Conservation (phyloP, 2,888 invertebrate genomes). For the Spilosoma lubricipeda region DNA sequence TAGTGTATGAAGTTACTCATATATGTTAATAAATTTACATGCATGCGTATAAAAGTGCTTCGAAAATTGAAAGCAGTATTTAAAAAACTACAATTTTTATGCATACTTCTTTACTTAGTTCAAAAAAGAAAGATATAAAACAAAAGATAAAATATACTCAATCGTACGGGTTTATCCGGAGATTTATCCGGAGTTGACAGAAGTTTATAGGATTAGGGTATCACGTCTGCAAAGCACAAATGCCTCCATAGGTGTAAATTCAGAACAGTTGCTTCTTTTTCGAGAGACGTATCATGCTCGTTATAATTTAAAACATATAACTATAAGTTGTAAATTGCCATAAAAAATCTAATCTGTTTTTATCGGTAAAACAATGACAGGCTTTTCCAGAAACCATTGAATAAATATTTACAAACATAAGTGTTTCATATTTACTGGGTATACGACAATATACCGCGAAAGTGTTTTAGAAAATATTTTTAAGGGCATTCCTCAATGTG, state of each 20-base stretch:
- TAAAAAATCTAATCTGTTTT: neutral
- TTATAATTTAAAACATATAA: too few relatives aligned
- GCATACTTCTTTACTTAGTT: neutral
- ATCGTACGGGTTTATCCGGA: neutral
- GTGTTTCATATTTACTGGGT: slow-evolving; percentile 15
- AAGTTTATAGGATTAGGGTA: neutral
- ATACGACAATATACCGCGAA: slow-evolving; percentile 41
- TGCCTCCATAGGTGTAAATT: neutral
- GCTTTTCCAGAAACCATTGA: neutral
- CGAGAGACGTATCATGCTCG: neutral
- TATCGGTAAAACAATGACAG: neutral
- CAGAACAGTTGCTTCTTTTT: neutral
- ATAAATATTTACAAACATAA: neutral
- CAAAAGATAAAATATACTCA: too few relatives aligned
- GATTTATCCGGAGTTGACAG: neutral
- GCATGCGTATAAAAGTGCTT: too few relatives aligned
- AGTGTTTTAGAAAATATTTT: slow-evolving; percentile 55
- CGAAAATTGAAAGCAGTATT: too few relatives aligned
- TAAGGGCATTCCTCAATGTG: slow-evolving; percentile 65
- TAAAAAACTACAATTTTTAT: neutral
- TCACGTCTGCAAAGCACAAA: neutral
- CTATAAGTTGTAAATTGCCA: neutral
- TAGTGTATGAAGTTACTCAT: neutral
- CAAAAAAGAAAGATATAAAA: too few relatives aligned
- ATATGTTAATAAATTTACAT: too few relatives aligned